Evolutionary conservation across 2,888 invertebrate genomes (phyloP), one percentile per base, ranked within the genome.

Genomic region (Heterodera filipjevi): DNA sequence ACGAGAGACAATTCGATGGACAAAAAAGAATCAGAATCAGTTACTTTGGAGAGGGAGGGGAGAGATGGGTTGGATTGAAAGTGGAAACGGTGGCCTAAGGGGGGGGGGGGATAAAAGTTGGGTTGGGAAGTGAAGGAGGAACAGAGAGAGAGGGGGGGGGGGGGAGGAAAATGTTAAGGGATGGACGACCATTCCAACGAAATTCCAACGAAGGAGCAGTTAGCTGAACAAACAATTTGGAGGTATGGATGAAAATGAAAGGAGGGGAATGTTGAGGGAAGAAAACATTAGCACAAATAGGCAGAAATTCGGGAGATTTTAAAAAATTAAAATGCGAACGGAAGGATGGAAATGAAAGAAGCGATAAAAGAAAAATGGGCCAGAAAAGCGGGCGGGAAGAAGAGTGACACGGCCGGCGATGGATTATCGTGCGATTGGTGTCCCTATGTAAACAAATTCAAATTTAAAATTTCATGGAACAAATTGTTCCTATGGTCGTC

Each of bases 171-270:
- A 19, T 3, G 27, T 59, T 19, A 8, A 27, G n/a, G 59, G n/a
- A 10, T 19, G 59, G 1, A 27, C 27, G n/a, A n/a, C 27, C 59
- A n/a, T 27, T 59, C 27, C 59, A n/a, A 59, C 59, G 59, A 59
- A n/a, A 8, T 8, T 59, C 59, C 59, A 59, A 59, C 27, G n/a
- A 12, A n/a, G n/a, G 59, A 59, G 22, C 59, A 5, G 59, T 59
- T 59, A 59, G 59, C 59, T 59, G 59, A 59, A 59, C 59, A 59
- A 59, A 59, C 27, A 53, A 59, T 59, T 59, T 59, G 27, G n/a
- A 27, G n/a, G n/a, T 27, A 27, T 8, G 59, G 53, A 14, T n/a
- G 22, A 53, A 16, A 3, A 53, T 22, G 16, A 53, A 53, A 19
- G 53, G 19, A 53, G 14, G 53, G 19, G 5, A 5, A 3, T 19